Evolutionary conservation across 1,140 invertebrate genomes (phyloP), one percentile per base, ranked within the genome.

Genomic region (Helicoverpa armigera): DNA sequence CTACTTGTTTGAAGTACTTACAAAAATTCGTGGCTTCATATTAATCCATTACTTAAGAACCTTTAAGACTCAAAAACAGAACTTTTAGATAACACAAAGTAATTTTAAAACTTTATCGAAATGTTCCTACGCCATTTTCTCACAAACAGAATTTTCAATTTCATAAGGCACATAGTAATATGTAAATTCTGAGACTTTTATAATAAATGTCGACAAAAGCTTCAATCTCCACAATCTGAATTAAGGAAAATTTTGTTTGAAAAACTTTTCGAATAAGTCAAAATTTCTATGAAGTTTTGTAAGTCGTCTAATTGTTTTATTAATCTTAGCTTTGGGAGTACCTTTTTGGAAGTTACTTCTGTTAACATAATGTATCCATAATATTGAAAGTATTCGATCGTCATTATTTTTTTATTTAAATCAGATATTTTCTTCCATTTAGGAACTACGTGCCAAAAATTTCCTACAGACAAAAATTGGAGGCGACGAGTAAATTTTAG

Each of bases 221-320:
- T 73, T 73, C 70, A 58, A 73, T 73, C 70, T 73, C 54, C 43
- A 35, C 53, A 73, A 58, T 58, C 48, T 73, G 70, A 73, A 58
- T 73, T 73, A 73, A 73, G 53, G 54, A 58, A 73, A 73, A 73
- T 73, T 73, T 9, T 3, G 70, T 58, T 73, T n/a, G 35, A n/a
- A 69, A 69, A 73, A 73, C 70, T 73, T 73, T 73, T 73, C 70
- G 53, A 73, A 73, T 73, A 58, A 73, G 70, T 73, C 70, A 73
- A 73, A 73, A 53, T 73, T 73, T 73, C 70, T 51, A 10, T 56
- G 58, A 73, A 73, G 29, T 73, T 73, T 73, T 31, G 7, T 73
- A 56, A 58, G 70, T 43, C 70, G 53, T 18, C 53, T 73, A 58
- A 73, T 58, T 73, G 53, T 58, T 73, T 73, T 73, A 73, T 18